Percentiles rank a stretch among this genome's conserved stretches.
Conservation (phyloP, 35 echinoderm and acorn worm genomes). For the Ophiothrix spiculata region DNA sequence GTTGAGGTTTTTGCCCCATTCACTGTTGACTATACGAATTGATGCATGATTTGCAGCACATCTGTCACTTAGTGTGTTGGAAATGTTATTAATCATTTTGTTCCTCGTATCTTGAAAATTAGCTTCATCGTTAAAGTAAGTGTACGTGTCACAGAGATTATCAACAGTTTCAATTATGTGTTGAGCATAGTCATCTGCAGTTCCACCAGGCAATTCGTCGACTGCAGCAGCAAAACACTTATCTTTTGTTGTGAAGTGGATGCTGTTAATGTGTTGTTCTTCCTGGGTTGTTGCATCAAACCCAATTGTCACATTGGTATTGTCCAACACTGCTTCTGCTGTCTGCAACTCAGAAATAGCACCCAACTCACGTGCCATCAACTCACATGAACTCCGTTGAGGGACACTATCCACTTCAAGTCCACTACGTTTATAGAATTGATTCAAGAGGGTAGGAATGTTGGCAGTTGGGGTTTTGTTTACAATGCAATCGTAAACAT, state of each 20-base stretch:
- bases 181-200: background rate
- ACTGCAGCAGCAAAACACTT: conserved; percentile 29
- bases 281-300: conserved; percentile 56
- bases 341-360: conserved; percentile 48
- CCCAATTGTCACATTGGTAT: conserved; percentile 37
- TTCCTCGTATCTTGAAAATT: background rate
- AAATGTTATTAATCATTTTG: background rate
- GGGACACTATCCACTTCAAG: conserved; percentile 35
- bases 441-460: conserved; percentile 15
- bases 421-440: conserved; percentile 28
- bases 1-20: background rate
- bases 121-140: background rate
- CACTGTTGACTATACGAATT: background rate
- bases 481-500: conserved; percentile 52
- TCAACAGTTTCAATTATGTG: background rate
- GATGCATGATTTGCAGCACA: background rate
- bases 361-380: conserved; percentile 57
- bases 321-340: conserved; percentile 10
- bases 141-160: background rate
- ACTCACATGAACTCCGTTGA: conserved; percentile 48
- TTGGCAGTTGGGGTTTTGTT: conserved; percentile 54
- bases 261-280: conserved; percentile 42
- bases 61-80: background rate
- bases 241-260: conserved; percentile 47
- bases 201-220: background rate